Evolutionary conservation across 2,888 invertebrate species (phyloP).

Genomic region (Tetragonula carbonaria): DNA sequence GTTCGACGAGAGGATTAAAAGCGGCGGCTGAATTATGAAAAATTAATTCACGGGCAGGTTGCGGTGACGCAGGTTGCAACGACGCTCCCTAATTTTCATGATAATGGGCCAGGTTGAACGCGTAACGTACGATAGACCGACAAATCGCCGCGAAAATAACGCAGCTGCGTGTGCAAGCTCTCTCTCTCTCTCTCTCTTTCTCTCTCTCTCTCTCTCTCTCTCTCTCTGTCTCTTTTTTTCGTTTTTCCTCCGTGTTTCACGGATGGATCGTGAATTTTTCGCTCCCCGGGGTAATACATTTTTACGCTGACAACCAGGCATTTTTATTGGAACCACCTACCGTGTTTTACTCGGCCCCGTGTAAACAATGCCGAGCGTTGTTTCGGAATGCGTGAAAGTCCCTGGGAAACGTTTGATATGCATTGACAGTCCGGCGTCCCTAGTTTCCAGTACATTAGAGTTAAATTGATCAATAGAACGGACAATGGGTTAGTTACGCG

Average conservation of each 20-base stretch:
- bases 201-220: neutral
- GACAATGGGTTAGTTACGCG: neutral
- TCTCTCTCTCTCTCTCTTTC: neutral
- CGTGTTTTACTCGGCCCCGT: neutral
- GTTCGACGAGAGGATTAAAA: slow-evolving; percentile 67
- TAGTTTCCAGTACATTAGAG: neutral
- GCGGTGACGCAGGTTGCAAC: slow-evolving; percentile 32
- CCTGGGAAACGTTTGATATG: neutral
- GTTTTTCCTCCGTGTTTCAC: neutral
- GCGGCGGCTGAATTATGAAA: slow-evolving; percentile 68
- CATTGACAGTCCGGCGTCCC: neutral
- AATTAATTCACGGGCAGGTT: slow-evolving; percentile 63
- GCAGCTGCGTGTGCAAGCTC: slow-evolving; percentile 37
- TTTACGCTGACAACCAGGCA: slow-evolving; percentile 37
- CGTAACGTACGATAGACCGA: slow-evolving; percentile 33
- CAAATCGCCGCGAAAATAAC: slow-evolving; percentile 60
- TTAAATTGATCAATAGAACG: neutral
- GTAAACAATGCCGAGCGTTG: slow-evolving; percentile 17
- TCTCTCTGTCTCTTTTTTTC: neutral
- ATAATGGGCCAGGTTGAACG: slow-evolving; percentile 48
- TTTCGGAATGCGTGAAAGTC: neutral
- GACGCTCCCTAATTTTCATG: slow-evolving; percentile 67
- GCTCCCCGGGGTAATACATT: slow-evolving; percentile 28
- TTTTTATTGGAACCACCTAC: slow-evolving; percentile 38
- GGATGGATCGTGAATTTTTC: slow-evolving; percentile 38